Base-by-base conservation (phyloP, 1,140 invertebrate genomes). In the Goniozus legneri region DNA sequence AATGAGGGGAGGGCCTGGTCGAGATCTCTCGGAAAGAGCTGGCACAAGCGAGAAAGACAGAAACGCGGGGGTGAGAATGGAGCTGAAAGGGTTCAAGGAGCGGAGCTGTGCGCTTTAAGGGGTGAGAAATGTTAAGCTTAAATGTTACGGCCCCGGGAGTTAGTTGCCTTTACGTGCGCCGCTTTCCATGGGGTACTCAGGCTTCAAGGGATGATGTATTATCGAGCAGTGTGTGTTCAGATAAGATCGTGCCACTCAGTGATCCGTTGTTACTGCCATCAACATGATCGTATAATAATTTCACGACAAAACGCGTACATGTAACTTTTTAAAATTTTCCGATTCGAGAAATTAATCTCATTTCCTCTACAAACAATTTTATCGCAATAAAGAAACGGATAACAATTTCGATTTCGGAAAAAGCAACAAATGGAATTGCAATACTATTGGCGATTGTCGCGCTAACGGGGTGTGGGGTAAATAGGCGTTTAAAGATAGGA, bases 91-190 rank as follows among this genome's bases (percentile, higher is more conserved):
- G 69, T 71, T 72, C 62, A 72, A 71, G 66, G 62, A 65, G 65
- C 55, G 52, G 55, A 60, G 49, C 48, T 59, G 57, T 64, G 63
- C 68, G 64, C 69, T 69, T 71, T 70, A 67, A 70, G 62, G 69
- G 69, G 69, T 73, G 69, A 73, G 69, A 71, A 73, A 71, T 67
- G 68, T 70, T 69, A 67, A 67, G 70, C 69, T 72, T 72, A 71
- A 74, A 69, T 65, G 69, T 71, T 71, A 73, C 67, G 65, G 63
- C 65, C 58, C 55, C 64, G 55, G 64, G 63, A n/a, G 62, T 68
- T 69, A 69, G 67, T 67, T 70, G 67, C 65, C 67, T 65, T 65
- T 58, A 49, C 54, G 52, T 51, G 55, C 38, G 41, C 48, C 50
- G n/a, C n/a, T n/a, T 52, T 50, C 50, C 60, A 55, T 54, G 56